These are phyloP conservation scores for Climacteris rufus DNA, from an alignment of 2,113 vertebrate species.

Conservation along the genomic window DNA sequence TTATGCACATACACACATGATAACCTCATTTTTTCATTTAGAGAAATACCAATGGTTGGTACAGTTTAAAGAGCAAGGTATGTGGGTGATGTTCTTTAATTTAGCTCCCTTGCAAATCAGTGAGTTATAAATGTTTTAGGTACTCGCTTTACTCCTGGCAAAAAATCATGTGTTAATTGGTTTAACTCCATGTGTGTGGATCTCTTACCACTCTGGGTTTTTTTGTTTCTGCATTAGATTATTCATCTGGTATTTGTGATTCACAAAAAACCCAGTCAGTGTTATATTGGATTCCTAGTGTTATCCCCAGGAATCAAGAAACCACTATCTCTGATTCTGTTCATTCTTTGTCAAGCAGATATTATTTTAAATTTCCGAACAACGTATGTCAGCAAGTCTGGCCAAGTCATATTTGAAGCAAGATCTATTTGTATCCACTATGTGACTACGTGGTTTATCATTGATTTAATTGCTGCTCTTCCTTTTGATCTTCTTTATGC, in stretches of 20 bases:
- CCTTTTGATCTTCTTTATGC: constrained; percentile 97
- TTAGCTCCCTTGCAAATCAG: background rate
- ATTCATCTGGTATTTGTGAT: background rate
- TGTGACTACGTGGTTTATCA: constrained; percentile 97
- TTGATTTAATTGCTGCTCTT: constrained; percentile 94
- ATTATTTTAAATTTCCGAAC: constrained; percentile 98
- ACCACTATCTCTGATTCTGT: background rate
- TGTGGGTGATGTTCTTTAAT: background rate
- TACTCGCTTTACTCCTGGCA: background rate
- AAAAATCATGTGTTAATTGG: background rate
- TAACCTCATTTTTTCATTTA: background rate
- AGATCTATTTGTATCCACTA: constrained; percentile 98
- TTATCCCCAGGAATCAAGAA: background rate
- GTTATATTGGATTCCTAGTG: background rate
- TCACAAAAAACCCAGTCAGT: background rate
- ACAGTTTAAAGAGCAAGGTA: background rate
- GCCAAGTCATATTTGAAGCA: constrained; percentile 98
- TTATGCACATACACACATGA: background rate
- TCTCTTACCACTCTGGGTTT: background rate
- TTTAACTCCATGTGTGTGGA: background rate
- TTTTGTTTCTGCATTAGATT: background rate
- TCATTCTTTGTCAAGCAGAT: constrained; percentile 77
- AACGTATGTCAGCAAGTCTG: constrained; percentile 96
- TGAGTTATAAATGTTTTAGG: background rate
- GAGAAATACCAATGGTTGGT: background rate